A percentile compares a stretch with the other conserved stretches of the same genome.
These are phyloP conservation scores for Odiellus spinosus DNA, from an alignment of 2,888 invertebrate genomes.

Conservation along the genomic window DNA sequence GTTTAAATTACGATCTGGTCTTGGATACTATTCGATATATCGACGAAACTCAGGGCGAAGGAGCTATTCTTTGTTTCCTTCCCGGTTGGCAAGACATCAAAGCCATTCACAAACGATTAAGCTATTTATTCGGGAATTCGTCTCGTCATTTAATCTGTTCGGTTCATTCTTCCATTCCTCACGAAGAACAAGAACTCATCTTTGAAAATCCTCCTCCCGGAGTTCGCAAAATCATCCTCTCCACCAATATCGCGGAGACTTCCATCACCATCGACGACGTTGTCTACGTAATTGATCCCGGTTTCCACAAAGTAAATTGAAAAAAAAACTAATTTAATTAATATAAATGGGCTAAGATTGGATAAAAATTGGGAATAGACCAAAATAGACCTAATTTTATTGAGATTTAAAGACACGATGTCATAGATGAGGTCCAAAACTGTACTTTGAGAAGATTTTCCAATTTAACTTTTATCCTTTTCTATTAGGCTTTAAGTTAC, in stretches of 20 bases:
- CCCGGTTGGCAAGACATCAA: conserved; percentile 59
- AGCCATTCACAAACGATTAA: conserved; percentile 36
- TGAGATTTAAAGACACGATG: no score
- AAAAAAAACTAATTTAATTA: no score
- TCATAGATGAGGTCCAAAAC: no score
- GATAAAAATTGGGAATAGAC: no score
- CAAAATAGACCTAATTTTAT: no score
- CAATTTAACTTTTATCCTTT: no score
- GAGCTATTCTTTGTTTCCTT: conserved; percentile 51
- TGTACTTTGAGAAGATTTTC: no score
- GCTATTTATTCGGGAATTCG: conserved; percentile 21
- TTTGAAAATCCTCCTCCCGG: conserved; percentile 37
- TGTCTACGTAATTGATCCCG: conserved; percentile 75
- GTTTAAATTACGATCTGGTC: conserved; percentile 45
- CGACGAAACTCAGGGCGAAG: conserved; percentile 38
- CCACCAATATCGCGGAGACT: conserved; percentile 88
- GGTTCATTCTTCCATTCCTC: conserved; percentile 44
- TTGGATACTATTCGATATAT: conserved; percentile 41
- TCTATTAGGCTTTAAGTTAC: conserved; percentile 44
- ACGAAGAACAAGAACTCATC: conserved; percentile 42
- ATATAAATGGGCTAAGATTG: no score
- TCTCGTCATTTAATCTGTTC: conserved; percentile 24
- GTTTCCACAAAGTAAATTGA: conserved; percentile 53
- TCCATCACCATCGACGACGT: conserved; percentile 92
- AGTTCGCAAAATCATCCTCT: conserved; percentile 36